Base-by-base conservation (phyloP, 2,888 invertebrate genomes). In the Cynaeus angustus region DNA sequence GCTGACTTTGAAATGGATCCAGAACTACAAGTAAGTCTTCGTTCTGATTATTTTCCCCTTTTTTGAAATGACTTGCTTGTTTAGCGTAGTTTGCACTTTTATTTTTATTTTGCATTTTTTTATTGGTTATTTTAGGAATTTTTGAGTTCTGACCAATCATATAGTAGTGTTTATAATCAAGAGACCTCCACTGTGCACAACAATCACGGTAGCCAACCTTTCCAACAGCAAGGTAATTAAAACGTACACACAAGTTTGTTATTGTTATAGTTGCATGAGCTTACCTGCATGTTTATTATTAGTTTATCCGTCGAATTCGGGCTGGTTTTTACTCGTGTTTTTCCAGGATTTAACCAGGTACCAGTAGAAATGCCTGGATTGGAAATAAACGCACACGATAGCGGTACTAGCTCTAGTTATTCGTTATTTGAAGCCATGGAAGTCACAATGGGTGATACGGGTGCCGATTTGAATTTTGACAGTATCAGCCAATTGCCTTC, bases 301-400 rank as follows among this genome's bases (percentile, higher is more conserved):
- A 9, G 12, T 14, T 38, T 43, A 28, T 28, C 38, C 9, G 7
- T n/a, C 12, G 37, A 21, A 53, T 53, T 68, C 43, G 55, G 3
- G 26, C 1, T 37, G 33, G 12, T 43, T 12, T 14, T 30, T 9
- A 28, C 12, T 52, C 12, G 6, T 26, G 12, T 48, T 59, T 43
- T 82, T 84, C n/a, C 88, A 95, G 97, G 96, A 89, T 97, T 95
- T 92, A 97, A 97, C 91, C 95, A 96, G 90, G 93, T 96, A 91
- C 96, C 96, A 90, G 94, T 97, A 92, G 96, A 96, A 88, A 95
- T 97, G 95, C 95, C 96, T 65, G 96, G 95, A 76, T 88, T 97
- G 82, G 97, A 97, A 85, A 94, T 97, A 83, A 94, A 94, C 83
- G 87, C 88, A 67, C 88, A 88, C 78, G 91, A 91, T 78, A 91